Evolutionary conservation across 2,888 invertebrate genomes (phyloP), one percentile per base, ranked within the genome.

Genomic region (Endomychus coccineus): DNA sequence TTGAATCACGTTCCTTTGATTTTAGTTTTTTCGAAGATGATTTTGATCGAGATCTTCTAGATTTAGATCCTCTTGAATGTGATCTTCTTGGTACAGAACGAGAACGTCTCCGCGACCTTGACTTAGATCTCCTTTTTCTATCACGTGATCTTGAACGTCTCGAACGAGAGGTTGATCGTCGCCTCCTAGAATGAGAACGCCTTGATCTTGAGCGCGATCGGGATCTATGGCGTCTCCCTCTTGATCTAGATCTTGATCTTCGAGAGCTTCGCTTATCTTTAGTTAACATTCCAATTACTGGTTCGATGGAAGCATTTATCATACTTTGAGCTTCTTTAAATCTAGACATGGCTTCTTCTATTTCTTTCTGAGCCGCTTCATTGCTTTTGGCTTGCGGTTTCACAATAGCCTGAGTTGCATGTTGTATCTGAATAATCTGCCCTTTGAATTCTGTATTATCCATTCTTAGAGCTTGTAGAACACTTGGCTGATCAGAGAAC

Each of bases 331-430:
- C 94, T 67, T 96, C 95, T 60, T 92, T 92, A 0, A 95, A 92
- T 44, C 94, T 74, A 27, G 90, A 87, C 92, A 98, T 94, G 1
- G 94, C 95, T 63, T 94, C 94, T 63, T 95, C 94, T 36, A 96
- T 92, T 69, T 95, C 95, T 27, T 86, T 78, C 57, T 94, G 89
- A 0, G 94, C 94, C 1, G 91, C 92, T 61, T 94, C 92, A 59
- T 92, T 92, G 49, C 90, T 92, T 64, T 95, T 94, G 0, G 91
- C 87, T 61, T 91, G 91, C 0, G 95, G 95, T 57, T 90, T 90
- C 2, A 81, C 77, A 44, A 95, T 92, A 0, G 91, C 83, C 60
- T 91, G 89, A 2, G 85, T 89, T 0, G 96, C 86, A 68, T 97
- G 97, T 51, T 82, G 82, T 5, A 97, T 82, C 68, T 78, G 73